Evolutionary conservation across 2,888 invertebrate genomes (phyloP), one percentile per base, ranked within the genome.

Genomic region (Idaea dimidiata): DNA sequence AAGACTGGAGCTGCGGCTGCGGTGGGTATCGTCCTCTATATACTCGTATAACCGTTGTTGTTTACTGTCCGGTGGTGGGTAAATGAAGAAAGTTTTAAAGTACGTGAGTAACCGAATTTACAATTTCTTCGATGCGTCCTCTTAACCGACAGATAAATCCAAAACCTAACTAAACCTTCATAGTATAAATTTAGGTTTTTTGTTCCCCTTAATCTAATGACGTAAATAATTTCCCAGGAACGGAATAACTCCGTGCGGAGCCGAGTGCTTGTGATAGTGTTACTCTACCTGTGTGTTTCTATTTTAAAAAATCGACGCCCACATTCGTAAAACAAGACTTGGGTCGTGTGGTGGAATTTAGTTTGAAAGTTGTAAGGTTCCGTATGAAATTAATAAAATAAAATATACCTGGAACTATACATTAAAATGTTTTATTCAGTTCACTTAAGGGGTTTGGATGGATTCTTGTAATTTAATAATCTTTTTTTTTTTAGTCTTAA

Each of bases 281-380:
- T 8, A 54, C 17, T 16, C 54, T 54, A 54, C 54, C 17, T 54
- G n/a, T 17, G 16, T 54, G 3, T 17, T 18, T 56, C 56, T 56
- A 56, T 18, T 17, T 56, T 17, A 17, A 17, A 56, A 54, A 43
- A 43, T 43, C 43, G 10, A 56, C 56, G 18, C 56, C 56, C 56
- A 56, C 56, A 17, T 18, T 17, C 14, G 17, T 56, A 18, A 18
- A 56, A 56, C 18, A 56, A 1, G 56, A 7, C 16, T 56, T 56
- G 18, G 10, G 18, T 56, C 7, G 18, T 54, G 14, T 17, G 17
- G 18, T 5, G 17, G 56, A 17, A n/a, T 17, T 56, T 56, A 10
- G 18, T 56, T 56, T 56, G 8, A 8, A 16, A 6, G 14, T 54
- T 54, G 54, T 6, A 16, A 16, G 54, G 56, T 56, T 56, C 56